These are phyloP conservation scores for Crematogaster levior DNA, from an alignment of 2,888 invertebrate genomes.

Conservation along the genomic window DNA sequence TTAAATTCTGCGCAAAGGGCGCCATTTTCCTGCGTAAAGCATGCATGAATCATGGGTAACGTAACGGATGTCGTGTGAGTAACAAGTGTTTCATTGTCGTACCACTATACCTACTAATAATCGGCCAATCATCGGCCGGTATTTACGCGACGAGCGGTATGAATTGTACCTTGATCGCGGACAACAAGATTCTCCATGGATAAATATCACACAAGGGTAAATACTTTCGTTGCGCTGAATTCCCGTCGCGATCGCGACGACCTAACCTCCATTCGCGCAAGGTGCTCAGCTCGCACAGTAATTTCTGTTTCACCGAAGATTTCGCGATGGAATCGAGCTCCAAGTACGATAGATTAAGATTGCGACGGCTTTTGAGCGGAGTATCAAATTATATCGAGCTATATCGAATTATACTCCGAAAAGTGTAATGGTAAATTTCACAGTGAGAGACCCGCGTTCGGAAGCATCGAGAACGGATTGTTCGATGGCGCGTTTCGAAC, in stretches of 20 bases:
- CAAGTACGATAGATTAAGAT: not conserved
- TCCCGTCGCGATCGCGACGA: not conserved
- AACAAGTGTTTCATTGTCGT: constrained; percentile 11
- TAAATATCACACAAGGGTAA: constrained; percentile 25
- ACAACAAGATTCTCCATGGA: not conserved
- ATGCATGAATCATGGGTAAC: constrained; percentile 20
- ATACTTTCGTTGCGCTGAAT: not conserved
- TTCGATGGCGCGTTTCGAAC: too few relatives aligned
- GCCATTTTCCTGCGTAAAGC: constrained; percentile 31
- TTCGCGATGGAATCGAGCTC: not conserved
- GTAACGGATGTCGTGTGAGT: not conserved
- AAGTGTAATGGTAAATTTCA: too few relatives aligned
- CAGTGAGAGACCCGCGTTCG: too few relatives aligned
- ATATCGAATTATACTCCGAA: too few relatives aligned
- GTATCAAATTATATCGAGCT: not conserved
- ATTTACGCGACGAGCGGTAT: not conserved
- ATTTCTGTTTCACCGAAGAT: not conserved
- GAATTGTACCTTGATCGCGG: not conserved
- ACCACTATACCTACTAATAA: not conserved
- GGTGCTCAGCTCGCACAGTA: not conserved
- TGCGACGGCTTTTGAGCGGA: not conserved
- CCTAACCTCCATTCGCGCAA: constrained; percentile 58
- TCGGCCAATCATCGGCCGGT: not conserved
- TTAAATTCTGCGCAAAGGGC: constrained; percentile 14
- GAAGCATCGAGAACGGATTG: too few relatives aligned